phyloP scores from a whole-genome alignment of 2,113 vertebrate species.

The Bos javanicus region DNA sequence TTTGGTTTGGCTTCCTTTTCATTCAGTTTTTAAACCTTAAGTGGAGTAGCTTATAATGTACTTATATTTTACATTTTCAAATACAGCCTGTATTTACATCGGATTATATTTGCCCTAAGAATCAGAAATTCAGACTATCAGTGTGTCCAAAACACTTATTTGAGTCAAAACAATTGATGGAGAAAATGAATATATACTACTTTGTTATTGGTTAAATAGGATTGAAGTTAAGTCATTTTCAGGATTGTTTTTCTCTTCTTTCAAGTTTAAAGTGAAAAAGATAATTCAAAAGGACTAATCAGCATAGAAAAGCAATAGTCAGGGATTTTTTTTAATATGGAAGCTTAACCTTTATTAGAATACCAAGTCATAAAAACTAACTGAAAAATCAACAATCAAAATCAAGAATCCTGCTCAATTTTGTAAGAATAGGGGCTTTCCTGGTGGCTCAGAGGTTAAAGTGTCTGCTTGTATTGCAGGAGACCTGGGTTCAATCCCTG shows the following conservation, averaged over 20 bases:
- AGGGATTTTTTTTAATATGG: not conserved
- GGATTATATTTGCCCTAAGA: not conserved
- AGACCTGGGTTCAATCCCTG: too few species aligned
- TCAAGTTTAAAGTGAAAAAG: not conserved
- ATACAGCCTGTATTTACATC: not conserved
- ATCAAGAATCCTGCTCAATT: not conserved
- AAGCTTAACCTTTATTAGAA: not conserved
- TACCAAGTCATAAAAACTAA: constrained; percentile 5
- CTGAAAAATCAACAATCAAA: not conserved
- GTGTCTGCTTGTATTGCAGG: too few species aligned
- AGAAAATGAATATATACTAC: not conserved
- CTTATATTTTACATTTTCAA: not conserved
- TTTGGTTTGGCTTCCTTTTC: not conserved
- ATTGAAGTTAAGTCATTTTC: not conserved
- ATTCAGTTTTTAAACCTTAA: not conserved
- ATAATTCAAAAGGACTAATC: not conserved
- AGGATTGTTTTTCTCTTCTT: not conserved
- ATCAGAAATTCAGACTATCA: not conserved
- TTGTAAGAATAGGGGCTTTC: not conserved
- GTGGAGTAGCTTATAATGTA: not conserved
- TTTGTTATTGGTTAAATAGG: not conserved
- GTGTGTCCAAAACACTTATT: not conserved
- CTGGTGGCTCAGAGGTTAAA: too few species aligned
- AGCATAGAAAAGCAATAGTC: not conserved
- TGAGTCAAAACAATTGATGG: not conserved